Base-by-base conservation (phyloP, 2,797 vertebrate species). In the Siniperca obscura region DNA sequence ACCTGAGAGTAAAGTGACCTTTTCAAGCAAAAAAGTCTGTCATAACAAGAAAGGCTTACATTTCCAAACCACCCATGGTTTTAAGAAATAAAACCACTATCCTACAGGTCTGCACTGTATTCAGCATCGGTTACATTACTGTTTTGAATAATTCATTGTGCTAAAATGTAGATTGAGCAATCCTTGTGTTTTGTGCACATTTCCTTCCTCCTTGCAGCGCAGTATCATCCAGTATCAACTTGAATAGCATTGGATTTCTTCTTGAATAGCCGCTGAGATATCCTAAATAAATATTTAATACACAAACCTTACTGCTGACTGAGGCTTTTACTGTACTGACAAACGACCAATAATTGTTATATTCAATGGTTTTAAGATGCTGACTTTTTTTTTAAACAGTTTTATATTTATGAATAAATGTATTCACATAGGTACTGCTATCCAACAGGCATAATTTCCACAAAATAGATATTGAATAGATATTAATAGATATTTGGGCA, bases 281-380 rank as follows among this genome's bases (percentile, higher is more conserved):
- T 42, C 62, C 40, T 53, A 55, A 70, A 84, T 65, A 56, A 64
- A 75, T 77, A 64, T 82, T 84, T 44, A 59, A 81, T 25, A 21
- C 36, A 55, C 1, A n/a, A 71, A 65, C 13, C 36, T 73, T 30
- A 11, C 27, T 46, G 55, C 74, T 78, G 66, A 78, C 65, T 44
- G 60, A 55, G 27, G 70, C 48, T 52, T 55, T 48, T 34, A 21
- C 38, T 50, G 9, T 7, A 22, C 52, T 48, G 17, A 59, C 25
- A 75, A 52, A 46, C n/a, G 46, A 67, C 55, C 16, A 53, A 36
- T 76, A 50, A 22, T 21, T 13, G 7, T 50, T n/a, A 11, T 27
- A 70, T 46, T 52, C 1, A 64, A 14, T 46, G 3, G 30, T 64
- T 57, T 67, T 55, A 48, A 62, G 13, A 66, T 27, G 61, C 57